These are phyloP conservation scores for Nudaria mundana DNA, from an alignment of 2,888 invertebrate species.

Conservation along the genomic window DNA sequence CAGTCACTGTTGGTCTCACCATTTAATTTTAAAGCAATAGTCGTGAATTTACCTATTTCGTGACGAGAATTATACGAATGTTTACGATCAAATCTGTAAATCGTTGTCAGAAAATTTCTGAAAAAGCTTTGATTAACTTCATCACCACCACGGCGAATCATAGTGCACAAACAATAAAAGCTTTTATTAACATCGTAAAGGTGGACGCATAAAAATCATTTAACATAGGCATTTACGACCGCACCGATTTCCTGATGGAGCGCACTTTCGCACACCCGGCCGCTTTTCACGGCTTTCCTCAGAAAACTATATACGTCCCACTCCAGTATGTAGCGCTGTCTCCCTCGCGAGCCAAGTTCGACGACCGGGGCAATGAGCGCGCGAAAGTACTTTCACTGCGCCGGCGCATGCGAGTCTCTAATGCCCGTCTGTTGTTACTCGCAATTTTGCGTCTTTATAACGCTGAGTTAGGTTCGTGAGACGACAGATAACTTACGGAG, in stretches of 20 bases:
- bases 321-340: slow-evolving; percentile 42
- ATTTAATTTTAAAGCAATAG: too few species aligned
- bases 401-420: slow-evolving; percentile 66
- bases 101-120: slow-evolving; percentile 33
- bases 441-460: slow-evolving; percentile 57
- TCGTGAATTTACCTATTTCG: too few species aligned
- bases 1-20: too few species aligned
- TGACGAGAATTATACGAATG: slow-evolving; percentile 1
- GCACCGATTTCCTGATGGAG: slow-evolving; percentile 64
- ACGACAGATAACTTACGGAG: slow-evolving; percentile 46
- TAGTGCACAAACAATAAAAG: slow-evolving; percentile 48
- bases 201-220: slow-evolving; percentile 66
- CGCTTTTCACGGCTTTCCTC: slow-evolving; percentile 70
- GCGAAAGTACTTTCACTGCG: slow-evolving; percentile 81
- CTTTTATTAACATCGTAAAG: slow-evolving; percentile 61
- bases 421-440: slow-evolving; percentile 50
- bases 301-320: slow-evolving; percentile 57
- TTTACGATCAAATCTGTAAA: slow-evolving; percentile 7
- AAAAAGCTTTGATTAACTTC: slow-evolving; percentile 28
- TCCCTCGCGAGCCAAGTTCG: slow-evolving; percentile 58
- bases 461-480: slow-evolving; percentile 42
- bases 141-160: slow-evolving; percentile 39
- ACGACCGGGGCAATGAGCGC: slow-evolving; percentile 77
- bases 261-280: slow-evolving; percentile 62
- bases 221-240: slow-evolving; percentile 56